Evolutionary conservation across 35 echinoderm and acorn worm species (phyloP), one percentile per base, ranked within the genome.

Genomic region (Hemicentrotus pulcherrimus): DNA sequence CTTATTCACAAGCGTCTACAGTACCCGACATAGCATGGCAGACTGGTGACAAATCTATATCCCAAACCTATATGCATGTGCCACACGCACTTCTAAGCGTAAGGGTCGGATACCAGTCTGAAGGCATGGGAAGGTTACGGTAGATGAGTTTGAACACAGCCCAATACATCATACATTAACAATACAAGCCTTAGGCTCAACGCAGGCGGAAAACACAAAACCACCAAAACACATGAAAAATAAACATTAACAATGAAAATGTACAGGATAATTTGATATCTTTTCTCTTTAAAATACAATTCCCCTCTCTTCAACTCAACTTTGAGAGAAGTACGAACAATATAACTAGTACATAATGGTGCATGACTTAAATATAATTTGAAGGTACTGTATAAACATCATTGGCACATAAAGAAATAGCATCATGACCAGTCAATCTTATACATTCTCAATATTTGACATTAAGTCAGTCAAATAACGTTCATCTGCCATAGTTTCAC

Each of bases 191-290:
- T 90, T 47, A 90, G 88, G 88, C 88, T 90, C 88, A 90, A 19
- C 18, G 32, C 19, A 47, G 88, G 46, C 4, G 88, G 7, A 90
- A 30, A 90, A 90, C 87, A 89, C 86, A 31, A 41, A 13, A 90
- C 65, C 65, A 78, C 65, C 46, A 90, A 32, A 18, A 41, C 6
- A 90, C 88, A 90, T 90, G 32, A 47, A 90, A 90, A 90, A 90
- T 90, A 90, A 90, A 90, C 11, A 90, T 90, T 90, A 32, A 90
- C 88, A 41, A 90, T 90, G 32, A 90, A 33, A 90, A 90, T 90
- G 31, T 90, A 90, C 32, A 90, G 32, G 24, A 41, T 90, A 41
- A 90, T 90, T 90, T 18, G 11, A 90, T 41, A 90, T 47, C 88
- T 41, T 90, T 90, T 90, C 46, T 78, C 65, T 78, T 78, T 78